Evolutionary conservation across 2,113 vertebrate genomes (phyloP), one percentile per base, ranked within the genome.

Genomic region (Terrapene triunguis): DNA sequence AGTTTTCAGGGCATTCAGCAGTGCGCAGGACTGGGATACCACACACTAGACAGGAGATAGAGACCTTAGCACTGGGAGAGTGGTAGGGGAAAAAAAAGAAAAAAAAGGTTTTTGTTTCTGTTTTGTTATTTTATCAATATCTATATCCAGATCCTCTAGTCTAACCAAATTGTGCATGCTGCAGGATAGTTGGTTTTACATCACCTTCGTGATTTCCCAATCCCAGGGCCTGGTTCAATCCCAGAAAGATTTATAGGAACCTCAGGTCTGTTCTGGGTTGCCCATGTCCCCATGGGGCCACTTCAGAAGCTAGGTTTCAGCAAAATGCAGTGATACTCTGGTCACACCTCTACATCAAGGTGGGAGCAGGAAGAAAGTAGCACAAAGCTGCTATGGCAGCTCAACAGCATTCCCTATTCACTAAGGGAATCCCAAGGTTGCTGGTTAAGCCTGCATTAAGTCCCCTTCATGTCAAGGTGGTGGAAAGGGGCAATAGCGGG

Each of bases 1-100:
- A 57, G 25, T 57, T 57, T 57, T 27, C 10, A 57, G 25, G 22
- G 55, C 12, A 57, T 57, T 57, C 55, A 57, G 55, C 24, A 57
- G 55, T 27, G 55, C 2, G 25, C 55, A 27, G 55, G 55, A 57
- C 24, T 27, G 55, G 25, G 24, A 27, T 29, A 57, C 55, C 5
- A 57, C 55, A 27, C 54, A 22, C 54, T 25, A 25, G 55, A 57
- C 4, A 57, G 25, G 57, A 32, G 27, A 14, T 3, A 29, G 57
- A 59, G 57, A 59, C 27, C 57, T 59, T 27, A 29, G 55, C 5
- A 59, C 10, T 27, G 57, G 57, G 25, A 59, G 25, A 29, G 27
- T 59, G 57, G 57, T 6, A 22, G 5, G 0, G 4, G 82, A 74
- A 54, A 2, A n/a, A 22, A 0, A 48, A 17, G 1, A 81, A 72